These are phyloP conservation scores for Oeneis ivallda DNA, from an alignment of 2,888 invertebrate genomes.

Conservation along the genomic window DNA sequence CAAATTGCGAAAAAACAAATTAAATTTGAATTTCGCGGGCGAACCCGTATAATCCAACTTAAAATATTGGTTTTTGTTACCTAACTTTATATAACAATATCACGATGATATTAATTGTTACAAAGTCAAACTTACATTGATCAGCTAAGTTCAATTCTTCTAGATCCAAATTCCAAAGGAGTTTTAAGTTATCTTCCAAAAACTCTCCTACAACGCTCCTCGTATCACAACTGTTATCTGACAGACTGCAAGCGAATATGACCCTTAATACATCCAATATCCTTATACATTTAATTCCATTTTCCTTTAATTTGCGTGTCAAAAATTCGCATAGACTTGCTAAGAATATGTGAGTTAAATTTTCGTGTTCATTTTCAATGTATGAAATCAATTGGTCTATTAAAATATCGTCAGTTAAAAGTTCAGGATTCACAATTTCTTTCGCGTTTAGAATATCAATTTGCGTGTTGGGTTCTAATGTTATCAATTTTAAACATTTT, in stretches of 20 bases:
- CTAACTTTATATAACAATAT: no score
- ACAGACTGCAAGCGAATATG: constrained; percentile 54
- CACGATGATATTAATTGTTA: background rate
- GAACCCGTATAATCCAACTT: no score
- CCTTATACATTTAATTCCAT: constrained; percentile 22
- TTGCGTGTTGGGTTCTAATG: constrained; percentile 54
- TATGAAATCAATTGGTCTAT: constrained; percentile 50
- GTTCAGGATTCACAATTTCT: constrained; percentile 36
- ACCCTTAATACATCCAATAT: constrained; percentile 52
- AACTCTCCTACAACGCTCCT: constrained; percentile 55
- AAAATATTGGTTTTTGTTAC: no score
- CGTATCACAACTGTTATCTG: constrained; percentile 54
- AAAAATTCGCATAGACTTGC: constrained; percentile 55
- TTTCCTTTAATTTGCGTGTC: constrained; percentile 40
- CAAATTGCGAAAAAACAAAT: no score
- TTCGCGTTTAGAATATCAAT: constrained; percentile 47
- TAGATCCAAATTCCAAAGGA: constrained; percentile 42
- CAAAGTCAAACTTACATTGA: constrained; percentile 51
- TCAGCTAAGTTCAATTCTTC: constrained; percentile 43
- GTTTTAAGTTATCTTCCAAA: constrained; percentile 48
- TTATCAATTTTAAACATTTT: constrained; percentile 59
- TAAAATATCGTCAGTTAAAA: constrained; percentile 46
- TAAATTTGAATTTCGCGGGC: no score
- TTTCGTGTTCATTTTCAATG: constrained; percentile 57
- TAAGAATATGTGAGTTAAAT: constrained; percentile 60